Conservation (phyloP, 2,888 invertebrate genomes). For the Rhagonycha lutea region DNA sequence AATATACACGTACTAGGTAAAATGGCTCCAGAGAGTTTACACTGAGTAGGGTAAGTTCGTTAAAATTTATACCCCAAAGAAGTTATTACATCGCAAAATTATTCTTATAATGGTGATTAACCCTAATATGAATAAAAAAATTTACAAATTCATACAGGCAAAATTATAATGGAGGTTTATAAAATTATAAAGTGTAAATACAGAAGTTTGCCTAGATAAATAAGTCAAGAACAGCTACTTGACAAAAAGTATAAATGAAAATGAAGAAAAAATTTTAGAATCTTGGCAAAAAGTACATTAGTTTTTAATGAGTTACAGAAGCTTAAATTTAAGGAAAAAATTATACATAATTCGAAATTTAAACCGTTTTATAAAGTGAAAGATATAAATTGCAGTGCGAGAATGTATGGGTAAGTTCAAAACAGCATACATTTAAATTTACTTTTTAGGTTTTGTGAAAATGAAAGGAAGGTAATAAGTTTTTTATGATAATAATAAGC, state of each 20-base stretch:
- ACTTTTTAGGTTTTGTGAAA: neutral
- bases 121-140: neutral
- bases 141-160: neutral
- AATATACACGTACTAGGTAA: no score
- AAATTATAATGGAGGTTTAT: neutral
- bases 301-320: neutral
- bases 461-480: neutral
- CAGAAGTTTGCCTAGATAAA: neutral
- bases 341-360: neutral
- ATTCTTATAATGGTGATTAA: neutral
- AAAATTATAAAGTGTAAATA: neutral
- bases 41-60: neutral
- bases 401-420: neutral
- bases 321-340: neutral
- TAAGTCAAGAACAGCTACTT: neutral
- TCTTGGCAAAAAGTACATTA: neutral
- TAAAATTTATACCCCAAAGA: neutral
- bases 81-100: neutral
- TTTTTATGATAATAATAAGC: neutral
- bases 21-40: no score
- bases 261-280: neutral
- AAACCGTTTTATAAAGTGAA: neutral
- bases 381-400: neutral
- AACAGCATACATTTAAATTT: neutral
- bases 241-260: neutral